Percentiles rank a stretch among this genome's conserved stretches.
phyloP scores from a whole-genome alignment of 2,113 vertebrate genomes.

The Passer domesticus region DNA sequence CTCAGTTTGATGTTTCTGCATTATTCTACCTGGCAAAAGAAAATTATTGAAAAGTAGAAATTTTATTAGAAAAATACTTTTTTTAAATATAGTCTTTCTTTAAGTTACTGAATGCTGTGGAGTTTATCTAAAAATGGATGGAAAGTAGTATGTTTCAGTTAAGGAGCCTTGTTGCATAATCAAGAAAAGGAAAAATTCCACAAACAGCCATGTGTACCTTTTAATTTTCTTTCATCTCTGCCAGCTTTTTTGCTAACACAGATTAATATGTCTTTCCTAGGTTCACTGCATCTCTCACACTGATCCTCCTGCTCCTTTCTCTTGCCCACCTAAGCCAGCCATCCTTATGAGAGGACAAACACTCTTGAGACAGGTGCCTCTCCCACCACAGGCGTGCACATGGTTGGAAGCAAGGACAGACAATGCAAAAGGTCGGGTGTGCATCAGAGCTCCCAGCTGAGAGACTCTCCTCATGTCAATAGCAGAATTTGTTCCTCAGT shows the following conservation, averaged over 20 bases:
- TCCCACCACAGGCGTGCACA: not conserved
- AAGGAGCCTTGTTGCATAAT: not conserved
- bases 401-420: not conserved
- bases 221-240: not conserved
- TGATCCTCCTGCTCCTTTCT: not conserved
- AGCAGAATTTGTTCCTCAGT: not conserved
- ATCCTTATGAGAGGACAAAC: too few species aligned
- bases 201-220: not conserved
- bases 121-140: not conserved
- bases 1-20: not conserved
- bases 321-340: not conserved
- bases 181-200: not conserved
- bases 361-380: not conserved
- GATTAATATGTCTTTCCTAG: not conserved
- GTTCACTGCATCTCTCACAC: not conserved
- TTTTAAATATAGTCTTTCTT: not conserved
- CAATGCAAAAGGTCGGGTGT: accelerated
- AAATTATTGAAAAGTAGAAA: not conserved
- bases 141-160: not conserved
- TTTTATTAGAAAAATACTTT: not conserved
- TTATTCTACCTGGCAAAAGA: not conserved
- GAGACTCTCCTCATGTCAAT: accelerated
- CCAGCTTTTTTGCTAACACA: not conserved
- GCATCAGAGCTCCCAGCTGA: not conserved
- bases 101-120: not conserved